Evolutionary conservation across 1,140 invertebrate genomes (phyloP).

Genomic region (Drosophila ananassae): DNA sequence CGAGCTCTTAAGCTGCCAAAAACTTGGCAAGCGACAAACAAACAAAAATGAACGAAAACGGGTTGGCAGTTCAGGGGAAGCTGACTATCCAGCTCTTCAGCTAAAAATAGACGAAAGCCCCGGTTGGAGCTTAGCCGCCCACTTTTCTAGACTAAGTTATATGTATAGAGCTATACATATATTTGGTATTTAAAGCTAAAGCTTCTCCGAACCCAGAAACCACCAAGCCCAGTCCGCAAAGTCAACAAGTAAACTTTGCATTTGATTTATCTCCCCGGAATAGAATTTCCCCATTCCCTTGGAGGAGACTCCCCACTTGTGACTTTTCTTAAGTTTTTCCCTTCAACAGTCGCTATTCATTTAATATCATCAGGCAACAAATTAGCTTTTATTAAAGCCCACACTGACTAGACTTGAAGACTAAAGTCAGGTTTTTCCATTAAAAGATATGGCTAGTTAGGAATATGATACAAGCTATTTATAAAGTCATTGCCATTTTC

Average conservation of each 20-base stretch:
- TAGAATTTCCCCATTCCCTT: conserved; percentile 7
- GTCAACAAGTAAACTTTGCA: conserved; percentile 72
- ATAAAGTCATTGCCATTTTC: no score
- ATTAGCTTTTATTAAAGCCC: conserved; percentile 33
- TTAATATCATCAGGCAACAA: conserved; percentile 56
- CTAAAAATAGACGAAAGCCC: conserved; percentile 49
- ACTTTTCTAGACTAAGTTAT: conserved; percentile 1
- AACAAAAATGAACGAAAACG: conserved; percentile 26
- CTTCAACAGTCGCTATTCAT: conserved; percentile 20
- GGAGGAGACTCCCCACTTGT: not conserved
- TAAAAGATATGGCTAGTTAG: conserved; percentile 26
- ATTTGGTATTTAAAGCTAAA: conserved; percentile 54
- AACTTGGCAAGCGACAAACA: conserved; percentile 55
- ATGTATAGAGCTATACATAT: conserved; percentile 42
- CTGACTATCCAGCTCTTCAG: conserved; percentile 4
- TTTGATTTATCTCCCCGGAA: conserved; percentile 51
- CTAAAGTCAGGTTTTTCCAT: conserved; percentile 2
- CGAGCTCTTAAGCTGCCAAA: conserved; percentile 62
- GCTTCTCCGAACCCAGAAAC: conserved; percentile 28
- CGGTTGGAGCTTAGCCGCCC: conserved; percentile 20
- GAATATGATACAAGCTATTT: no score
- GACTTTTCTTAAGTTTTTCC: not conserved
- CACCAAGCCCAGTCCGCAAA: conserved; percentile 36
- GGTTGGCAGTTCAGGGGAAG: not conserved
- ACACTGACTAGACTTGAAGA: conserved; percentile 16